Evolutionary conservation across 2,113 vertebrate species (phyloP), one percentile per base, ranked within the genome.

Genomic region (Anthoscopus minutus): DNA sequence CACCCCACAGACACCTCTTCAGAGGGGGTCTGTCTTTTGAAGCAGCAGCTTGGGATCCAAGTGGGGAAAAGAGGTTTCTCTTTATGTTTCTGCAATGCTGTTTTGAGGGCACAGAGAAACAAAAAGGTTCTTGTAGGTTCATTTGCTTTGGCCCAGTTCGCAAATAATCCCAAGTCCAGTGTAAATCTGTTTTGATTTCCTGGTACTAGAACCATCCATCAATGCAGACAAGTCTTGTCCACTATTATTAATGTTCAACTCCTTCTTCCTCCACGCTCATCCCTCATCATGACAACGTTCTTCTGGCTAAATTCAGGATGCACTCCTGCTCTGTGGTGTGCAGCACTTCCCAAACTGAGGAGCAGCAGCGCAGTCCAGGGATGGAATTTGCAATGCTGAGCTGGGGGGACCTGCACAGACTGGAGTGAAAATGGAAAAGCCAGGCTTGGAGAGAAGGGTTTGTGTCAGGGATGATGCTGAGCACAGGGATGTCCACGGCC

Each of bases 181-280:
- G 18, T 80, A 70, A 92, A 92, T 31, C 27, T 66, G 38, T 74
- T 80, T 80, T 76, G 37, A 74, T 83, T 92, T 92, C 47, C 51
- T 86, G 33, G 25, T 70, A 37, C n/a, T 61, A 66, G 57, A 92
- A 53, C 62, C n/a, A 80, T 65, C 77, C 47, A 48, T 73, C 82
- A 81, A 24, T 0, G 9, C 74, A 90, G 64, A 69, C 69, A 37
- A 31, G 20, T 42, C 60, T 78, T 85, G 60, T 92, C 54, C 20
- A 15, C 31, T 56, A 9, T 65, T 82, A 89, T 42, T 83, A 70
- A 74, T 54, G 54, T 85, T 72, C 50, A 85, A 7, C 40, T 65
- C 56, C 65, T 81, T 85, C 69, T 64, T 37, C 50, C 15, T 69
- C 58, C 44, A 5, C 2, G 1, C 20, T 54, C 82, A 45, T 76